Base-by-base conservation (phyloP, 2,888 invertebrate genomes). In the Hydropsyche betteni region DNA sequence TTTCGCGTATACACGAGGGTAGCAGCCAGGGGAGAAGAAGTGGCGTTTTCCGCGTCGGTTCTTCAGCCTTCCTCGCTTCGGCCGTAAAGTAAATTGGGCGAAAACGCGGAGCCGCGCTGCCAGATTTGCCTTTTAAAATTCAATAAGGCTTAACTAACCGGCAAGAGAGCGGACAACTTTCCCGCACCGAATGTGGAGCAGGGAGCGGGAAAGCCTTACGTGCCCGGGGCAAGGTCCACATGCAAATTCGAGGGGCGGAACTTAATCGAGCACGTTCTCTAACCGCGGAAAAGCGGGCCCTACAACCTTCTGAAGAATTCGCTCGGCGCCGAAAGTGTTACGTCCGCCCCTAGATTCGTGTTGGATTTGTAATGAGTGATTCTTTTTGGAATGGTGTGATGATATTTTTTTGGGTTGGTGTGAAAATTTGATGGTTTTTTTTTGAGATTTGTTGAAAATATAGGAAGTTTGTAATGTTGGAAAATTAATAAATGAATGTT, bases 61-160 rank as follows among this genome's bases (percentile, higher is more conserved):
- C 34, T 16, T 16, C 61, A 1, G 55, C 24, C 24, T 16, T 16
- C 34, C 8, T 34, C 36, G 34, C 64, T n/a, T 3, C 10, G 12
- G 33, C 36, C 64, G 10, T 64, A 64, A 64, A 64, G 36, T 64
- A 64, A 64, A 64, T 64, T 64, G 64, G 64, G 64, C 64, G 64
- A 64, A 64, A 64, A 64, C 64, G 61, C 61, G 33, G 24, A 61
- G 44, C 50, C 38, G 34, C 50, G 24, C 16, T 34, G 68, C 24
- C 68, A 74, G 68, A 74, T 74, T 74, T 34, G 68, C 52, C 52
- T 53, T 7, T 74, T 51, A 71, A 68, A 68, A 74, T 74, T 75
- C 75, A 75, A 75, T 75, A 69, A 75, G 58, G 69, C 69, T 75
- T 75, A 75, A 75, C 55, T 58, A 53, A 38, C 58, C 64, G 64